phyloP scores from a whole-genome alignment of 2,113 vertebrate genomes.

The Andinoacara biseriatus region DNA sequence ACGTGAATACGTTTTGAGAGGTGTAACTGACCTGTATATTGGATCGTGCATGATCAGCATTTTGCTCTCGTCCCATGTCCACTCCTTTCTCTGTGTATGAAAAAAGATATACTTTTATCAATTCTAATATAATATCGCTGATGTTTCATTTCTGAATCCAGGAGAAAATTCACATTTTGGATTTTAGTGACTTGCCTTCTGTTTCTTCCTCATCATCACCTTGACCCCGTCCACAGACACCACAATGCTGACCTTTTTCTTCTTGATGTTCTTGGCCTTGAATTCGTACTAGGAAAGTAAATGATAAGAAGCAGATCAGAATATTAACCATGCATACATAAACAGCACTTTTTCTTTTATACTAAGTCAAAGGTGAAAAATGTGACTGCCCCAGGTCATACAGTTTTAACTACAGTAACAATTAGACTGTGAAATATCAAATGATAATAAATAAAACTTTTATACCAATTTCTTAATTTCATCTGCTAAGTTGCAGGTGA shows the following conservation, averaged over 20 bases:
- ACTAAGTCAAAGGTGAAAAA: background rate
- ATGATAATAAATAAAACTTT: background rate
- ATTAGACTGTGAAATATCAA: background rate
- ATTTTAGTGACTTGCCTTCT: conserved; percentile 77
- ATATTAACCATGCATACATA: background rate
- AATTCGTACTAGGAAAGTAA: conserved; percentile 86
- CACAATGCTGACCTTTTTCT: conserved; percentile 89
- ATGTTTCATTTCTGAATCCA: background rate
- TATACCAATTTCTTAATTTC: background rate
- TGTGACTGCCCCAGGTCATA: background rate
- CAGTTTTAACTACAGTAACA: background rate
- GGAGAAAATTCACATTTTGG: background rate
- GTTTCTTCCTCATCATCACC: conserved; percentile 86
- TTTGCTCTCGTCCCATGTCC: conserved; percentile 86
- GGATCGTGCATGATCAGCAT: conserved; percentile 88
- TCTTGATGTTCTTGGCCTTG: conserved; percentile 91
- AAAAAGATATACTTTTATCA: background rate
- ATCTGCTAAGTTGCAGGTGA: background rate
- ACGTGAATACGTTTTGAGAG: background rate
- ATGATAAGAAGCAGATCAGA: background rate
- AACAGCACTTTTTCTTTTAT: background rate
- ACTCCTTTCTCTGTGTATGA: conserved; percentile 85
- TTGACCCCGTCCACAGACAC: conserved; percentile 88
- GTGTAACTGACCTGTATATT: conserved; percentile 81
- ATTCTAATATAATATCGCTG: background rate